Evolutionary conservation across 2,797 vertebrate species (phyloP).

Genomic region (Botia almorhae): DNA sequence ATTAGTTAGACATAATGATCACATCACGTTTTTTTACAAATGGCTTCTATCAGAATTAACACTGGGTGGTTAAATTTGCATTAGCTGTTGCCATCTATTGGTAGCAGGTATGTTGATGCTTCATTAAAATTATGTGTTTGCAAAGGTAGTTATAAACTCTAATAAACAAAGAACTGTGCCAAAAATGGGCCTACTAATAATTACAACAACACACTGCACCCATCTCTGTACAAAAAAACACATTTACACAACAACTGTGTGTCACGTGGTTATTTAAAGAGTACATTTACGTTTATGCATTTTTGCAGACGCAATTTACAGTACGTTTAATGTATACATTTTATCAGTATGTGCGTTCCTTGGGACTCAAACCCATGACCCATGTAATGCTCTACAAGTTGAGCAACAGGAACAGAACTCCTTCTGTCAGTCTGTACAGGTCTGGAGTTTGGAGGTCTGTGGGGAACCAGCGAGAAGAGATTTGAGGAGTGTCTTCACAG

Average conservation of each 20-base stretch:
- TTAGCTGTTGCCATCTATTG: slow-evolving; percentile 66
- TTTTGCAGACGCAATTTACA: no score
- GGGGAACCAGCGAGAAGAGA: slow-evolving; percentile 70
- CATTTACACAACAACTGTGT: slow-evolving; percentile 69
- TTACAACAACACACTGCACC: neutral
- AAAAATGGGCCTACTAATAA: neutral
- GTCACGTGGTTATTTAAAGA: slow-evolving; percentile 62
- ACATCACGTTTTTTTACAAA: slow-evolving; percentile 61
- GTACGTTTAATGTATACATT: no score
- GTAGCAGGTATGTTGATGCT: slow-evolving; percentile 21
- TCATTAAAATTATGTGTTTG: slow-evolving; percentile 5
- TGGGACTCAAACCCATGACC: no score
- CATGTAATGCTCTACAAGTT: no score
- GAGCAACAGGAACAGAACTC: slow-evolving; percentile 48
- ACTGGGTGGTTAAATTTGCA: slow-evolving; percentile 49
- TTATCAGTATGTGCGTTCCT: no score
- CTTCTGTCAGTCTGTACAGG: slow-evolving; percentile 58
- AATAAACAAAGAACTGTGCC: neutral
- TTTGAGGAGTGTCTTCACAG: slow-evolving; percentile 70
- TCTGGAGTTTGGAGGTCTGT: slow-evolving; percentile 59
- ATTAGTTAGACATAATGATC: slow-evolving; percentile 74
- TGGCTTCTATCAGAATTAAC: slow-evolving; percentile 51
- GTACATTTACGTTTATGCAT: slow-evolving; percentile 38
- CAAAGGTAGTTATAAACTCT: neutral
- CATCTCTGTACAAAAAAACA: slow-evolving; percentile 60